A percentile compares a stretch with the other conserved stretches of the same genome.
phyloP scores from a whole-genome alignment of 2,888 invertebrate species.

The Sphecodes monilicornis region DNA sequence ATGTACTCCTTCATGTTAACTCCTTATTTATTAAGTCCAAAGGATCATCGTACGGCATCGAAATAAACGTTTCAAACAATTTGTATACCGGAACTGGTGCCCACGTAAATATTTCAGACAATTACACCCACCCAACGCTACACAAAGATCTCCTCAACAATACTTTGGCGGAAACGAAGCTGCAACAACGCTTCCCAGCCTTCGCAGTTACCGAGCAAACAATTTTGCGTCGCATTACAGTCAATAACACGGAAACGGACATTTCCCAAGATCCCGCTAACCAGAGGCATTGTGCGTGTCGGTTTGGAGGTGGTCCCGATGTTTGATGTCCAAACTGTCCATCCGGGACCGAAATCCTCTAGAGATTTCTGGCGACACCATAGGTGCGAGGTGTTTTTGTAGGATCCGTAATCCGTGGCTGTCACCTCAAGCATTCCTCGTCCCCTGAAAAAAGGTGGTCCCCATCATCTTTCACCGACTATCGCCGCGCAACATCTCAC shows the following conservation, averaged over 20 bases:
- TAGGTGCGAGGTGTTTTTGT: slow-evolving; percentile 70
- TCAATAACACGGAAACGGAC: neutral
- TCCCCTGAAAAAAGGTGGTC: neutral
- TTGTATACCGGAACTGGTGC: no score
- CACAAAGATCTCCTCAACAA: neutral
- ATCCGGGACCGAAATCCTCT: neutral
- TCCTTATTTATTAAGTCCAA: neutral
- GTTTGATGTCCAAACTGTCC: slow-evolving; percentile 13
- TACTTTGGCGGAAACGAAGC: neutral
- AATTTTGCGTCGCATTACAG: slow-evolving; percentile 20
- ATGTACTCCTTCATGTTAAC: no score
- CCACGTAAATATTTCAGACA: neutral
- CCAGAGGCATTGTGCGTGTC: slow-evolving; percentile 36
- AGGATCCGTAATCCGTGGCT: slow-evolving; percentile 66
- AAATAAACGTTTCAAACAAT: neutral
- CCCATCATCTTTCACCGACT: slow-evolving; percentile 34
- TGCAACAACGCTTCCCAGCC: neutral
- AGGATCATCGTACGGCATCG: neutral
- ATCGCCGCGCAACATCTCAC: slow-evolving; percentile 60
- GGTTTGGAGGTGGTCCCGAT: slow-evolving; percentile 20
- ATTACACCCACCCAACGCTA: neutral
- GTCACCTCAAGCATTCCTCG: slow-evolving; percentile 55
- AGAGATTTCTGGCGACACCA: slow-evolving; percentile 38
- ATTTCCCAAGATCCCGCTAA: slow-evolving; percentile 14
- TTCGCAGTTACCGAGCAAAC: neutral